A percentile compares a stretch with the other conserved stretches of the same genome.
Conservation (phyloP, 2,113 vertebrate genomes). For the Leucopsar rothschildi region DNA sequence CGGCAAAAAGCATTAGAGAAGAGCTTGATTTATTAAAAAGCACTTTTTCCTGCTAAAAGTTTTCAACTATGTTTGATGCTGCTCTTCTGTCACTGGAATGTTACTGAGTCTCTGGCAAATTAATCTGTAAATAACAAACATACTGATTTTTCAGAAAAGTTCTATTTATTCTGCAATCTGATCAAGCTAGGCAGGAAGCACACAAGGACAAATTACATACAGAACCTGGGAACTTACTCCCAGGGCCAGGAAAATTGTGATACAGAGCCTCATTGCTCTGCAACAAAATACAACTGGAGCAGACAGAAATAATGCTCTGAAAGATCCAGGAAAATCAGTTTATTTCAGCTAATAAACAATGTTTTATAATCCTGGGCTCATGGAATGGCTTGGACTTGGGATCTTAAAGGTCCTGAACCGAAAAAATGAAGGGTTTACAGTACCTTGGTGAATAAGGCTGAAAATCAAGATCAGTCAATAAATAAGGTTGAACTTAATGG, state of each 20-base stretch:
- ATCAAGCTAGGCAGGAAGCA: neutral
- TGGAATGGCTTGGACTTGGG: neutral
- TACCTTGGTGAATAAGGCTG: neutral
- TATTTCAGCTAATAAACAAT: neutral
- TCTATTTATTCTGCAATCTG: neutral
- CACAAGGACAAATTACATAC: neutral
- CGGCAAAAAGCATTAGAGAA: neutral
- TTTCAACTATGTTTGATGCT: neutral
- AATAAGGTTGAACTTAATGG: neutral
- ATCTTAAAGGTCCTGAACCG: neutral
- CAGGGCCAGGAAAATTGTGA: neutral
- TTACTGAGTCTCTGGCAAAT: neutral
- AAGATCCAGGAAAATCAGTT: neutral
- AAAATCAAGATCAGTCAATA: neutral
- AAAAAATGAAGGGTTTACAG: neutral
- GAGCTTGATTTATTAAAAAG: neutral
- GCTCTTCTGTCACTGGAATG: neutral
- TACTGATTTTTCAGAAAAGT: neutral
- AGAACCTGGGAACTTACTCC: neutral
- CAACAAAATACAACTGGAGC: neutral
- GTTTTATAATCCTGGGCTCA: neutral
- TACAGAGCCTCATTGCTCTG: neutral
- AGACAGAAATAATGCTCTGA: neutral
- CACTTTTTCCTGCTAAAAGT: neutral
- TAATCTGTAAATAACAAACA: neutral